Evolutionary conservation across 2,888 invertebrate species (phyloP).

Genomic region (Melipona bicolor): DNA sequence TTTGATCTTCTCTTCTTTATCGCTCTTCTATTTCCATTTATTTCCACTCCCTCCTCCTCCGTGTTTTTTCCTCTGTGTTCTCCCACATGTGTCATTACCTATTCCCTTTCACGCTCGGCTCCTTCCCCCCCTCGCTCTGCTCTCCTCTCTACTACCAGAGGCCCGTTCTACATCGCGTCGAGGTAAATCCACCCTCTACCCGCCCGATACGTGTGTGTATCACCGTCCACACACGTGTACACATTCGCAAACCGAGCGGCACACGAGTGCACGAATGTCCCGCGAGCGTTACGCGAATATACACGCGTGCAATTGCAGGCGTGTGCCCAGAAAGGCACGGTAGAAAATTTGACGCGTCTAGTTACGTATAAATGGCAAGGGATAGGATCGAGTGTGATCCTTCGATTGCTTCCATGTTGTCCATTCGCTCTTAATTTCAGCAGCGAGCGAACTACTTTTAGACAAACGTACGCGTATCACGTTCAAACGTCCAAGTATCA

Average conservation of each 20-base stretch:
- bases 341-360: constrained; percentile 16
- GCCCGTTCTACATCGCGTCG: constrained; percentile 20
- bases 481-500: background rate
- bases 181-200: constrained; percentile 43
- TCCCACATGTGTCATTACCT: constrained; percentile 37
- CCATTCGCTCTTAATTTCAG: background rate
- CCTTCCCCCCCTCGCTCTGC: background rate
- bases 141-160: constrained; percentile 5
- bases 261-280: background rate
- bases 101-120: constrained; percentile 33
- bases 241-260: background rate
- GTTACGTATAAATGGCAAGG: background rate
- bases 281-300: too few relatives aligned
- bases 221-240: constrained; percentile 10
- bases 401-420: constrained; percentile 20
- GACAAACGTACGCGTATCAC: background rate
- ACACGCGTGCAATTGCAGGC: background rate
- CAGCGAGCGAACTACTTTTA: background rate
- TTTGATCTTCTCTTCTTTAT: constrained; percentile 7
- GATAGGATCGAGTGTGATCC: constrained; percentile 3
- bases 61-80: background rate
- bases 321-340: background rate
- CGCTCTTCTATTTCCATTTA: constrained; percentile 28
- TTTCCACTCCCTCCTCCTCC: constrained; percentile 1
- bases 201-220: background rate